A percentile compares a stretch with the other conserved stretches of the same genome.
Evolutionary conservation across 2,797 vertebrate species (phyloP).

Genomic region (Tragopan temminckii): DNA sequence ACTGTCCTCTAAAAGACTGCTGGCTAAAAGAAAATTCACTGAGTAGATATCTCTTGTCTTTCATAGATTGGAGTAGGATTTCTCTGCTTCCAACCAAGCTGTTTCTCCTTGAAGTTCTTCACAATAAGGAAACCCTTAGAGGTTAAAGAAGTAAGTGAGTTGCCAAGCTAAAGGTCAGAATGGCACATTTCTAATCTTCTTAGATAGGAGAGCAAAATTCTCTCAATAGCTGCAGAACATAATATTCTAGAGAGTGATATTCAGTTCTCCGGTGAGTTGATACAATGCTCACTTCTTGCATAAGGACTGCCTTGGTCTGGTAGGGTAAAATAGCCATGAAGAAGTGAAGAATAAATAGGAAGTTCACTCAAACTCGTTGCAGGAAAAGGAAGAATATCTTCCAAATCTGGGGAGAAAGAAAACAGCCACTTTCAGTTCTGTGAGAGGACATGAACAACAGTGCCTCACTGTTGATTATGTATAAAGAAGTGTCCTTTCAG

Average conservation of each 20-base stretch:
- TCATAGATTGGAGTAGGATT: background rate
- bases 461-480: background rate
- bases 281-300: background rate
- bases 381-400: background rate
- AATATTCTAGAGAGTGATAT: background rate
- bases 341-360: background rate
- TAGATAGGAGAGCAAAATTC: conserved; percentile 39
- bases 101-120: background rate
- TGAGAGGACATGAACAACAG: background rate
- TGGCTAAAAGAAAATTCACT: background rate
- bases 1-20: background rate
- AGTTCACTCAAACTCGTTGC: background rate
- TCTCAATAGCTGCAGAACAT: conserved; percentile 24
- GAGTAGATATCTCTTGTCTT: background rate
- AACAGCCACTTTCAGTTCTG: background rate
- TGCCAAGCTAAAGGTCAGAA: conserved; percentile 46
- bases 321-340: background rate
- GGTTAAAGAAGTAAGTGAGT: conserved; percentile 13
- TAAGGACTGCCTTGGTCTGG: background rate
- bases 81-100: background rate
- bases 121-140: background rate
- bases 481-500: background rate
- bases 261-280: background rate
- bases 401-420: background rate
- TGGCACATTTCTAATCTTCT: conserved; percentile 28